These are phyloP conservation scores for Cremastobaeus sp. DNA, from an alignment of 2,888 invertebrate species.

Conservation along the genomic window DNA sequence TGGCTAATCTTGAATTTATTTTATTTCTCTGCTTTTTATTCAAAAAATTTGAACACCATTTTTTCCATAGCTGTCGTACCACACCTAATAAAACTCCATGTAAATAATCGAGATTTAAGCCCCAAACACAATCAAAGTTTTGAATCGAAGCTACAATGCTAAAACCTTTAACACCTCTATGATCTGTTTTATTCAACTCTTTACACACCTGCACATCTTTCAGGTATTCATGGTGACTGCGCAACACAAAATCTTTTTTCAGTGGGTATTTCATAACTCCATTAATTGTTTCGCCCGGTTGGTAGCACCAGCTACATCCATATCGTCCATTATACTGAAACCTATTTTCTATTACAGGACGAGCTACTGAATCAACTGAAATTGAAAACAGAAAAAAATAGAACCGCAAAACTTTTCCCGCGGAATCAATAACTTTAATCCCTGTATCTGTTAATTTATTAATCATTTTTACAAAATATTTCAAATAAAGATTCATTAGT, in stretches of 20 bases:
- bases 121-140: conserved; percentile 12
- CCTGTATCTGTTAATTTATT: background rate
- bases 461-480: background rate
- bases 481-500: background rate
- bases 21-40: no score
- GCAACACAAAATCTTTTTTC: background rate
- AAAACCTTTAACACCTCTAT: conserved; percentile 1
- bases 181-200: background rate
- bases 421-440: background rate
- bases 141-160: conserved; percentile 1
- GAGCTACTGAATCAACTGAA: background rate
- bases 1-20: background rate
- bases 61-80: background rate
- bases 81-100: background rate
- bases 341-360: background rate
- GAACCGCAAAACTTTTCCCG: background rate
- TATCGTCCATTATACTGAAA: background rate
- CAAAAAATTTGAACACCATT: background rate
- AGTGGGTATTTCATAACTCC: background rate
- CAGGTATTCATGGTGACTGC: background rate
- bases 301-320: background rate
- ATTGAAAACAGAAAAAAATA: background rate
- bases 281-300: background rate
- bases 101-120: background rate
- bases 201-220: background rate